phyloP scores from a whole-genome alignment of 2,888 invertebrate species.

The Xiphydria camelus region DNA sequence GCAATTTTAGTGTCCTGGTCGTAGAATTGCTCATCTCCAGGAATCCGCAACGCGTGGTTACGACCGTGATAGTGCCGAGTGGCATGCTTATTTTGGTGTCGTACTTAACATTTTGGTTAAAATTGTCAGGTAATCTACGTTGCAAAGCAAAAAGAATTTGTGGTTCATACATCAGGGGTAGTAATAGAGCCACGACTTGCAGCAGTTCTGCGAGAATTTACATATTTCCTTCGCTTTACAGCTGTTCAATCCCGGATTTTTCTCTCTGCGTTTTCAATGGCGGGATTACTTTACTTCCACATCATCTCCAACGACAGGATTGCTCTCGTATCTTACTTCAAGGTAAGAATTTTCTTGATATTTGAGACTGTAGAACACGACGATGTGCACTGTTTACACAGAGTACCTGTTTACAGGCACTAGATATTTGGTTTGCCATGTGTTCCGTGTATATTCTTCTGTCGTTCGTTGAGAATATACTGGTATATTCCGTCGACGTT shows the following conservation, averaged over 20 bases:
- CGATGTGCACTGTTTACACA: too few relatives aligned
- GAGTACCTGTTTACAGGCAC: slow-evolving; percentile 6
- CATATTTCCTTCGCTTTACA: background rate
- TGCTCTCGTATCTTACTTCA: too few relatives aligned
- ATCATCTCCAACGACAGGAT: background rate
- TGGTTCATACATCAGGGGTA: background rate
- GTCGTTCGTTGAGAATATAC: slow-evolving; percentile 4
- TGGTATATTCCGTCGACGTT: too few relatives aligned
- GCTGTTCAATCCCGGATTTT: slow-evolving; percentile 1
- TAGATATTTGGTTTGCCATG: slow-evolving; percentile 10
- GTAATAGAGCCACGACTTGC: background rate
- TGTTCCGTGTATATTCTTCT: slow-evolving; percentile 2
- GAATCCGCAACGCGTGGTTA: slow-evolving; percentile 27
- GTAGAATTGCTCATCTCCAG: slow-evolving; percentile 30
- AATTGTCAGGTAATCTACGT: slow-evolving; percentile 10
- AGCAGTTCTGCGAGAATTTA: too few relatives aligned
- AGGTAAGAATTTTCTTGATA: too few relatives aligned
- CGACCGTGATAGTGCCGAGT: slow-evolving; percentile 32
- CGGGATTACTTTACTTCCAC: slow-evolving; percentile 3
- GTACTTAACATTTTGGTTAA: slow-evolving; percentile 34
- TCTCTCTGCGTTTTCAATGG: slow-evolving; percentile 1
- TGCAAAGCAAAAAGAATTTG: too few relatives aligned
- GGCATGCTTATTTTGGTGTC: slow-evolving; percentile 28
- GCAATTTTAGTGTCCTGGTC: slow-evolving; percentile 34
- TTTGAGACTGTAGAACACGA: background rate